A percentile compares a stretch with the other conserved stretches of the same genome.
phyloP scores from a whole-genome alignment of 2,888 invertebrate genomes.

The Brachypalpus laphriformis region DNA sequence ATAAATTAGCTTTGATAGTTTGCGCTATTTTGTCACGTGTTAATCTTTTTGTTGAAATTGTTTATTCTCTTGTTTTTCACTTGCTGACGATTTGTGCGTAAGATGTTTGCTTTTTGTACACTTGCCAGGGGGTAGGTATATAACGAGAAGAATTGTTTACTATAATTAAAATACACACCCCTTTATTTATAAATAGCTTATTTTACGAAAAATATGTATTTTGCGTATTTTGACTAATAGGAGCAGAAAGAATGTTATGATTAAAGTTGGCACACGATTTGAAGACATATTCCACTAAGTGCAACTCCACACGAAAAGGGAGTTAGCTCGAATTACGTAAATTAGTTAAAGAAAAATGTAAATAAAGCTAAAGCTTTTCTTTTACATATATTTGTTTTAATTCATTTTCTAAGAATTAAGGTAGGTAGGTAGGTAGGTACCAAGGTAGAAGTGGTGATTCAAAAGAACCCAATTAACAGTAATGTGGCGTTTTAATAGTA shows the following conservation, averaged over 20 bases:
- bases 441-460: too few species aligned
- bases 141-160: not conserved
- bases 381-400: too few species aligned
- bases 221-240: not conserved
- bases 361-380: too few species aligned
- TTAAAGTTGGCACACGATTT: too few species aligned
- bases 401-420: too few species aligned
- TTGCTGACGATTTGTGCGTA: not conserved
- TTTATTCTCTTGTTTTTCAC: not conserved
- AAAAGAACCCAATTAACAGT: too few species aligned
- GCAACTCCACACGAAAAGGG: too few species aligned
- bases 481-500: too few species aligned
- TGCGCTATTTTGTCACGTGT: not conserved
- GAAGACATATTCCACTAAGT: too few species aligned
- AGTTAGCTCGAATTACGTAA: too few species aligned
- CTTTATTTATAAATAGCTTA: not conserved
- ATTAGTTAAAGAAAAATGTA: too few species aligned
- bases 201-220: not conserved
- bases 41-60: not conserved
- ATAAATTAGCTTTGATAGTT: not conserved
- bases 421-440: too few species aligned
- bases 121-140: not conserved
- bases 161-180: conserved; percentile 3
- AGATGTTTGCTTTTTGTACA: not conserved
- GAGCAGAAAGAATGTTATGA: not conserved